These are phyloP conservation scores for Bombus impatiens DNA, from an alignment of 1,140 invertebrate species.

Conservation along the genomic window DNA sequence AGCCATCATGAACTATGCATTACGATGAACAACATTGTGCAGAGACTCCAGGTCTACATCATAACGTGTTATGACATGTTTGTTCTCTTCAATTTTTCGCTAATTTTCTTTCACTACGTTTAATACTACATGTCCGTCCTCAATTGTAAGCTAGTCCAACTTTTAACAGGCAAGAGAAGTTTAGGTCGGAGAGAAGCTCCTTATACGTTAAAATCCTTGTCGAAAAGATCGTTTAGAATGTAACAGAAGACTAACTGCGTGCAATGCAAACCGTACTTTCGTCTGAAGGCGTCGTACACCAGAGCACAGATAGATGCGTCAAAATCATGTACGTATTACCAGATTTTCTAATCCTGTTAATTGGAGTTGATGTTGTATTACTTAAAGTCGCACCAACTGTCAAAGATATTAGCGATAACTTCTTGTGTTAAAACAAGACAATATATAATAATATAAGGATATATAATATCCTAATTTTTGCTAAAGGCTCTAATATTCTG, in stretches of 20 bases:
- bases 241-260: not conserved
- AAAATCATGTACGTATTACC: not conserved
- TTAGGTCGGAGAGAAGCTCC: not conserved
- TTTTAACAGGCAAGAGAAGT: not conserved
- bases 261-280: not conserved
- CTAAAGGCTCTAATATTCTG: no score
- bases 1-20: constrained; percentile 29
- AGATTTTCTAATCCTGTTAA: not conserved
- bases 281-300: no score
- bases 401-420: no score
- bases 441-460: no score
- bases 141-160: not conserved
- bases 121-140: no score
- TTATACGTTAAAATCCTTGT: not conserved
- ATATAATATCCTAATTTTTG: no score
- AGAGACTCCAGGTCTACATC: not conserved
- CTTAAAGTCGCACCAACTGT: no score
- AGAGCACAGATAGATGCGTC: no score
- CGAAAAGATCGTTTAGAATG: not conserved
- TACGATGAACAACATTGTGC: constrained; percentile 4
- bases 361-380: not conserved
- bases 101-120: not conserved
- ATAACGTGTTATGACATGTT: not conserved
- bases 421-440: no score
- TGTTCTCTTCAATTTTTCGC: not conserved